phyloP scores from a whole-genome alignment of 2,888 invertebrate species.

The Hypselothyrea guttata region DNA sequence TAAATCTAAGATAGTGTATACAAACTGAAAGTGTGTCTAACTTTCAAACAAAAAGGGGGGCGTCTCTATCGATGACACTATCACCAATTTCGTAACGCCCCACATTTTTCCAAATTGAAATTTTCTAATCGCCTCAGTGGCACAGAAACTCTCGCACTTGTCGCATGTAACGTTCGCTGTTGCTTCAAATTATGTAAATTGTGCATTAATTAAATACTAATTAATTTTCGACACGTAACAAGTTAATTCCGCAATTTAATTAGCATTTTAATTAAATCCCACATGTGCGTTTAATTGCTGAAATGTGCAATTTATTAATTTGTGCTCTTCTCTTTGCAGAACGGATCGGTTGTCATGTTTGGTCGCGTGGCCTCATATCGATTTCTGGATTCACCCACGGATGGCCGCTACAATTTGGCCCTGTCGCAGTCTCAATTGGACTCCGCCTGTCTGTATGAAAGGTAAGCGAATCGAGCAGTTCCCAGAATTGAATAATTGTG shows the following conservation, averaged over 20 bases:
- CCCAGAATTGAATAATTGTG: neutral
- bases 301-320: slow-evolving; percentile 16
- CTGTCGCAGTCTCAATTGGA: slow-evolving; percentile 89
- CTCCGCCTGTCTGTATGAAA: slow-evolving; percentile 91
- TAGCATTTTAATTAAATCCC: slow-evolving; percentile 36
- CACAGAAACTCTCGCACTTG: slow-evolving; percentile 39
- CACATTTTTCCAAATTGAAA: slow-evolving; percentile 44
- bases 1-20: too few species aligned
- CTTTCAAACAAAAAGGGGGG: slow-evolving; percentile 35
- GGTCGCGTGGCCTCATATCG: slow-evolving; percentile 93
- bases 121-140: slow-evolving; percentile 45
- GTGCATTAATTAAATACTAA: slow-evolving; percentile 26
- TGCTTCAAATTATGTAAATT: slow-evolving; percentile 22
- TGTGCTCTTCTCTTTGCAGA: slow-evolving; percentile 82
- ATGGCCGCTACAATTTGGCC: slow-evolving; percentile 89
- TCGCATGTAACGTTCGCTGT: slow-evolving; percentile 17
- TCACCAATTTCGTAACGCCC: slow-evolving; percentile 65
- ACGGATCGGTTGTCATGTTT: slow-evolving; percentile 92
- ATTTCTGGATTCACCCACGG: slow-evolving; percentile 92
- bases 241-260: slow-evolving; percentile 21
- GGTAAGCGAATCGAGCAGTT: slow-evolving; percentile 84
- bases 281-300: slow-evolving; percentile 1
- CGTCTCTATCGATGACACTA: slow-evolving; percentile 48
- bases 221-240: slow-evolving; percentile 23
- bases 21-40: too few species aligned